Conservation (phyloP, 2,113 vertebrate genomes). For the Zosterops lateralis region DNA sequence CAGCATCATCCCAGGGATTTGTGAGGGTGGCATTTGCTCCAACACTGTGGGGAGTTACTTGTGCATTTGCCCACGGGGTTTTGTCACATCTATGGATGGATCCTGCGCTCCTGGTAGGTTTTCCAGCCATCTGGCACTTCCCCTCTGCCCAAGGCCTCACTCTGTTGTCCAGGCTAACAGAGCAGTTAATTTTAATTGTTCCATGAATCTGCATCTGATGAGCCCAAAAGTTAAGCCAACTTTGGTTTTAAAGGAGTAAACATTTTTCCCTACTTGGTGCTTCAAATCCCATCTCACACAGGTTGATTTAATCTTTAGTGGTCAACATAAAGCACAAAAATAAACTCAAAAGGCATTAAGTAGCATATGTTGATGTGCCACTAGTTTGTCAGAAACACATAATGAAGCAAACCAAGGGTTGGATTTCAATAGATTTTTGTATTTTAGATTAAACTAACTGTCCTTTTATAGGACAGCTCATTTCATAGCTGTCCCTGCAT, state of each 20-base stretch:
- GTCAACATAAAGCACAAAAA: neutral
- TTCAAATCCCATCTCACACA: neutral
- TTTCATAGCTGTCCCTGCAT: neutral
- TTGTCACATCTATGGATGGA: slow-evolving; percentile 83
- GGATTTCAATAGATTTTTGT: neutral
- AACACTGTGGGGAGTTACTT: slow-evolving; percentile 95
- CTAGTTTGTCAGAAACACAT: neutral
- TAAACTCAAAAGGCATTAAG: neutral
- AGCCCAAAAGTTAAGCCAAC: neutral
- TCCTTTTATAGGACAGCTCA: neutral
- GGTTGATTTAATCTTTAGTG: neutral
- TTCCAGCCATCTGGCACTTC: neutral
- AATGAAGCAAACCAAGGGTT: neutral
- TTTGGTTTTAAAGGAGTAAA: neutral
- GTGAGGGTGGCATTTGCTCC: slow-evolving; percentile 89
- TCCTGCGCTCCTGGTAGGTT: slow-evolving; percentile 90
- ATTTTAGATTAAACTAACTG: too few relatives aligned
- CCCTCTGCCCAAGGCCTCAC: rapidly evolving
- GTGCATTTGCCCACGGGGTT: slow-evolving; percentile 88
- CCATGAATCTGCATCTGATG: neutral
- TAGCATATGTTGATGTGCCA: neutral
- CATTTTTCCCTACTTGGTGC: neutral
- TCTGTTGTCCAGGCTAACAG: neutral
- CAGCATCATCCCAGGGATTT: slow-evolving; percentile 83
- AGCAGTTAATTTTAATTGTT: neutral